Percentiles rank a stretch among this genome's conserved stretches.
Evolutionary conservation across 2,797 vertebrate species (phyloP).

Genomic region (Danio albolineatus): DNA sequence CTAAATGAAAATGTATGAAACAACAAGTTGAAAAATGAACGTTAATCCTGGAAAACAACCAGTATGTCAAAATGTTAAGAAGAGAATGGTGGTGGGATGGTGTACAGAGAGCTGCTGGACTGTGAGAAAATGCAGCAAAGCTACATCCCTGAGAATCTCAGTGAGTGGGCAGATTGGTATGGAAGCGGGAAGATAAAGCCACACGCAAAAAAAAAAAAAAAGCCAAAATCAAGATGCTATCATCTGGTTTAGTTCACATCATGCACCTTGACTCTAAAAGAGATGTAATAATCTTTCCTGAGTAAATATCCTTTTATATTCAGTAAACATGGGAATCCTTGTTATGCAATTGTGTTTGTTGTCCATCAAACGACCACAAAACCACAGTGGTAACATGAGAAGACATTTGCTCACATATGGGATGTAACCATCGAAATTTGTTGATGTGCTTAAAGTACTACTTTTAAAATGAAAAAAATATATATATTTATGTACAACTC

Average conservation of each 20-base stretch:
- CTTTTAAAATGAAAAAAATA: background rate
- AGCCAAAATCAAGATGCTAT: background rate
- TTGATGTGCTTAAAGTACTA: constrained; percentile 18
- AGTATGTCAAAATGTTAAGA: background rate
- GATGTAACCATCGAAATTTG: constrained; percentile 24
- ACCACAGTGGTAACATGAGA: constrained; percentile 47
- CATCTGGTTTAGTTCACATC: constrained; percentile 11
- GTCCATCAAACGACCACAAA: constrained; percentile 52
- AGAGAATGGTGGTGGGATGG: constrained; percentile 14
- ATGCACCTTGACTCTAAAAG: constrained; percentile 3
- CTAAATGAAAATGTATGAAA: background rate
- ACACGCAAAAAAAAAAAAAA: constrained; percentile 1
- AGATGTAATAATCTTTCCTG: background rate
- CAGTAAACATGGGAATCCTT: constrained; percentile 36
- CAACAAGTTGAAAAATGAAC: background rate
- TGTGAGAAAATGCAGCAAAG: background rate
- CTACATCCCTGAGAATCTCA: background rate
- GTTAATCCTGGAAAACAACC: background rate
- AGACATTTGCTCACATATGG: constrained; percentile 5
- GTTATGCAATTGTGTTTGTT: constrained; percentile 30
- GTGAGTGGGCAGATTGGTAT: constrained; percentile 35
- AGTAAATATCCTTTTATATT: background rate
- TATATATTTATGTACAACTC: constrained; percentile 3
- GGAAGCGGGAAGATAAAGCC: background rate
- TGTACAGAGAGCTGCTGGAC: background rate